A percentile compares a stretch with the other conserved stretches of the same genome.
phyloP scores from a whole-genome alignment of 2,888 invertebrate genomes.

The Agrochola litura region DNA sequence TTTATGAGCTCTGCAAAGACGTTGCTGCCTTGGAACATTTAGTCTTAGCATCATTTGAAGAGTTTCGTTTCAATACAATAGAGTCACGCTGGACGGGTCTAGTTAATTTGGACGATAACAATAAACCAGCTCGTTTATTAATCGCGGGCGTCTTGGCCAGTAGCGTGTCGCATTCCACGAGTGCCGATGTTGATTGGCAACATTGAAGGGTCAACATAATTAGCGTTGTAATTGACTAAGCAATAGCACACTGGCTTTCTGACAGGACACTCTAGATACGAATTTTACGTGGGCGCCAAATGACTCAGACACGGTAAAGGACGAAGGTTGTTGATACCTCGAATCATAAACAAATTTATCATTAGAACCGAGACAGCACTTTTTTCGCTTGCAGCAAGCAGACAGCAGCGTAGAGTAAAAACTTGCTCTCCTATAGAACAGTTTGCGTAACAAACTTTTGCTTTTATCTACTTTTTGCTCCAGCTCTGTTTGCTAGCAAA shows the following conservation, averaged over 20 bases:
- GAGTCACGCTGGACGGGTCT: conserved; percentile 60
- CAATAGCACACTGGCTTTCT: conserved; percentile 51
- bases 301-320: conserved; percentile 45
- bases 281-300: conserved; percentile 57
- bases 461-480: conserved; percentile 56
- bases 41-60: conserved; percentile 43
- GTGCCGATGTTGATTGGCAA: conserved; percentile 77
- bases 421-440: conserved; percentile 37
- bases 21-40: conserved; percentile 52
- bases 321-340: conserved; percentile 5
- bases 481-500: conserved; percentile 35
- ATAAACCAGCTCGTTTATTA: conserved; percentile 71
- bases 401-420: conserved; percentile 35
- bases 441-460: conserved; percentile 57
- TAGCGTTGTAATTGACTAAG: conserved; percentile 67
- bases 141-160: conserved; percentile 68
- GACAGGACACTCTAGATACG: conserved; percentile 34
- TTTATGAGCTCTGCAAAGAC: conserved; percentile 49
- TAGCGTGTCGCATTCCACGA: conserved; percentile 76
- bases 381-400: conserved; percentile 20
- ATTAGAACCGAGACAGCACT: conserved; percentile 15
- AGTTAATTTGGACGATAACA: conserved; percentile 67
- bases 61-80: conserved; percentile 37
- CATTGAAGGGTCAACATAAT: conserved; percentile 79
- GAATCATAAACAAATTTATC: neutral